Evolutionary conservation across 2,888 invertebrate genomes (phyloP).

Genomic region (Mesorhabditis spiculigera): DNA sequence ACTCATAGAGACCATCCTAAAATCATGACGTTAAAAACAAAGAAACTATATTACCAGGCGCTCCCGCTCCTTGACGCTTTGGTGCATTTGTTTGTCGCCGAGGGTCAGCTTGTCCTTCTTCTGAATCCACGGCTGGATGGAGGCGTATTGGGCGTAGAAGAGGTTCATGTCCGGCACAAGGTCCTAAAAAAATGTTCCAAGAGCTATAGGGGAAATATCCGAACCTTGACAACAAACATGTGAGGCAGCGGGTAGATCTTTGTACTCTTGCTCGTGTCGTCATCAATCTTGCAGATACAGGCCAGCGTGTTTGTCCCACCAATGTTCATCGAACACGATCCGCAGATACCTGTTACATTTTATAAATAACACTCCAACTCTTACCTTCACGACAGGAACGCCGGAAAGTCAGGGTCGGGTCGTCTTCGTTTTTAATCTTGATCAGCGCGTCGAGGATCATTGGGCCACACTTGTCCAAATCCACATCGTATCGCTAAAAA

Average conservation of each 20-base stretch:
- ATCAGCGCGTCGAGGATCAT: constrained; percentile 94
- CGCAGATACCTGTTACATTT: constrained; percentile 74
- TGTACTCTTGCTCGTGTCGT: constrained; percentile 72
- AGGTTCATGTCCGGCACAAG: constrained; percentile 77
- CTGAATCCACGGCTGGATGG: constrained; percentile 94
- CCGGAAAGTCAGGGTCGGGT: constrained; percentile 89
- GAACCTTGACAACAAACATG: constrained; percentile 94
- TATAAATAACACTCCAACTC: neutral
- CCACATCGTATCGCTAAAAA: constrained; percentile 68
- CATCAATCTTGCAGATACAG: constrained; percentile 90
- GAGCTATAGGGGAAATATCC: neutral
- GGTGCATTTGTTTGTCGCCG: constrained; percentile 78
- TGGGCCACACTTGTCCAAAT: constrained; percentile 82
- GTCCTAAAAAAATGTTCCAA: constrained; percentile 24
- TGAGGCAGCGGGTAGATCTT: constrained; percentile 95
- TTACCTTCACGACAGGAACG: constrained; percentile 86
- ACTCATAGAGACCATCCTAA: constrained; percentile 90
- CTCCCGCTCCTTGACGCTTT: constrained; percentile 83
- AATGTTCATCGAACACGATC: constrained; percentile 98
- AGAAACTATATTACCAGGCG: constrained; percentile 69
- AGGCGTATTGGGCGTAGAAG: constrained; percentile 90
- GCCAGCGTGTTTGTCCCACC: constrained; percentile 92
- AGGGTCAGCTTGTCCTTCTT: constrained; percentile 64
- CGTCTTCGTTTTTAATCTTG: constrained; percentile 93
- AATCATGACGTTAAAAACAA: constrained; percentile 15